Conservation (phyloP, 1,140 invertebrate genomes). For the Lanistes nyassanus region DNA sequence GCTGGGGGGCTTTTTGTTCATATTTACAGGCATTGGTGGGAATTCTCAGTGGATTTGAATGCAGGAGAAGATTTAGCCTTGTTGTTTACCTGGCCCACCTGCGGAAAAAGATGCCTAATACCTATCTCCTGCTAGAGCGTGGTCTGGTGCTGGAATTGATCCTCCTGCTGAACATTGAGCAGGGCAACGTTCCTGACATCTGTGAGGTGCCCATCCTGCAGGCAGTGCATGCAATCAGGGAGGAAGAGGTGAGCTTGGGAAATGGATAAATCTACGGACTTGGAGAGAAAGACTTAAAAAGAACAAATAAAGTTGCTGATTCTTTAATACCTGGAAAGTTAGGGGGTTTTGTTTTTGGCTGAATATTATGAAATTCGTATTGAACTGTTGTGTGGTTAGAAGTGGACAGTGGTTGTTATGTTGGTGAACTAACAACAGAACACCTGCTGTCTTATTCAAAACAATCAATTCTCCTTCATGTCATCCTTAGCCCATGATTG, state of each 20-base stretch:
- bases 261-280: too few relatives aligned
- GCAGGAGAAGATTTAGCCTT: slow-evolving; percentile 18
- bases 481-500: too few relatives aligned
- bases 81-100: slow-evolving; percentile 14
- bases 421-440: too few relatives aligned
- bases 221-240: slow-evolving; percentile 22
- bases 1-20: too few relatives aligned
- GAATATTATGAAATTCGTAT: too few relatives aligned
- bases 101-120: slow-evolving; percentile 2
- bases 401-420: too few relatives aligned
- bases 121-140: slow-evolving; percentile 40
- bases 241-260: slow-evolving; percentile 24
- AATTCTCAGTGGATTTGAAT: background rate
- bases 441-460: too few relatives aligned
- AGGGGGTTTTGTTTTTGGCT: too few relatives aligned
- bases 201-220: slow-evolving; percentile 35
- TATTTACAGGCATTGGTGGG: slow-evolving; percentile 20
- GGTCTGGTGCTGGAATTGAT: slow-evolving; percentile 38
- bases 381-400: too few relatives aligned
- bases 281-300: slow-evolving; percentile 16
- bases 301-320: too few relatives aligned
- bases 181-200: slow-evolving; percentile 23
- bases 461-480: too few relatives aligned
- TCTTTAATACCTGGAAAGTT: too few relatives aligned
- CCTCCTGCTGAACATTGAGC: slow-evolving; percentile 44